Percentiles rank a stretch among this genome's conserved stretches.
These are phyloP conservation scores for Melopsittacus undulatus DNA, from an alignment of 2,797 vertebrate genomes.

Conservation along the genomic window DNA sequence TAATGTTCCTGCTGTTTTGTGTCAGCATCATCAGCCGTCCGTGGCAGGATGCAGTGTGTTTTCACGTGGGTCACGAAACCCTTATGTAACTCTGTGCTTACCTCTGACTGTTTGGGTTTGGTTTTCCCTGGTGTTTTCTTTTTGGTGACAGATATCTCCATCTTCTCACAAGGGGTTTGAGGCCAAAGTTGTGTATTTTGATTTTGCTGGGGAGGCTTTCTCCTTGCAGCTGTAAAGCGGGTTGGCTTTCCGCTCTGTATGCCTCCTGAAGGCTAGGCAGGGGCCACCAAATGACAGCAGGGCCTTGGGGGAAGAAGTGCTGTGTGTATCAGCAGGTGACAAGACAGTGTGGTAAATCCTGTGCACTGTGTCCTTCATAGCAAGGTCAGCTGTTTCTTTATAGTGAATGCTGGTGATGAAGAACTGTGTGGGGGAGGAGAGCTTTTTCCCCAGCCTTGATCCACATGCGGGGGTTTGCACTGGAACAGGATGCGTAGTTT, in stretches of 20 bases:
- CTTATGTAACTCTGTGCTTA: not conserved
- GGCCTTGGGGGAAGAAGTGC: not conserved
- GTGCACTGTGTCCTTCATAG: not conserved
- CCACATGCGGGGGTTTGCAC: fast-evolving
- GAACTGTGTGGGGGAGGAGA: not conserved
- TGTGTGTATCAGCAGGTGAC: not conserved
- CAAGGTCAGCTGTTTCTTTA: not conserved
- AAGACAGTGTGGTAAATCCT: not conserved
- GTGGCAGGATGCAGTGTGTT: not conserved
- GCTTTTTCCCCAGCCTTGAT: not conserved
- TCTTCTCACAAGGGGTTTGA: not conserved
- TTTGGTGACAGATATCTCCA: not conserved
- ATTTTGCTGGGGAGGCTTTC: not conserved
- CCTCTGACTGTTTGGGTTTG: fast-evolving
- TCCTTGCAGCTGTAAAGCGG: not conserved
- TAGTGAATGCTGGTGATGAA: not conserved
- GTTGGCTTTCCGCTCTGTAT: not conserved
- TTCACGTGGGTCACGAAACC: not conserved
- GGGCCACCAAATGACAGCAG: not conserved
- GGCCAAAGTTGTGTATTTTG: not conserved
- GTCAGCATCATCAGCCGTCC: not conserved
- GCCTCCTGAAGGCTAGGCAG: fast-evolving
- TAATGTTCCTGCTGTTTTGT: not conserved
- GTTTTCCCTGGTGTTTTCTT: not conserved
- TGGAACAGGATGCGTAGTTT: not conserved